Evolutionary conservation across 2,888 invertebrate genomes (phyloP).

Genomic region (Allacma fusca): DNA sequence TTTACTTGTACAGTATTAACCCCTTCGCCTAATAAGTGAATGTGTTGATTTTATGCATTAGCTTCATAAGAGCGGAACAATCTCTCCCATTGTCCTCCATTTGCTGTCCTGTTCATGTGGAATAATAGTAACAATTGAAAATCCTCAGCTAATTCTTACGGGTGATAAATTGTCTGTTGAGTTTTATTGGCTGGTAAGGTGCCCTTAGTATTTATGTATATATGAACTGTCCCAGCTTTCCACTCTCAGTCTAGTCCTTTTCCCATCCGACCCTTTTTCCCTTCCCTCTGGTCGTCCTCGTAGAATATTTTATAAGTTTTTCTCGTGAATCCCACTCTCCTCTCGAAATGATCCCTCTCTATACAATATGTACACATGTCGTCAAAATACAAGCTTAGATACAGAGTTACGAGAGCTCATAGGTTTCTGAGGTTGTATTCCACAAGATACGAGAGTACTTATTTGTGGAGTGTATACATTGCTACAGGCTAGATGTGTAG

Average conservation of each 20-base stretch:
- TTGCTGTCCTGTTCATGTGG: slow-evolving; percentile 18
- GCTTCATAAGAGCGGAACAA: slow-evolving; percentile 38
- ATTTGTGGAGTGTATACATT: background rate
- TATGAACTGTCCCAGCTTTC: background rate
- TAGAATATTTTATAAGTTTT: slow-evolving; percentile 7
- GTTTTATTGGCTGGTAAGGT: slow-evolving; percentile 34
- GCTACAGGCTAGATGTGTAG: background rate
- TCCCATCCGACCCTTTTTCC: background rate
- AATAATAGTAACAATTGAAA: slow-evolving; percentile 33
- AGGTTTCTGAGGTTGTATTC: too few relatives aligned
- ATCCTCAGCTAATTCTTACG: slow-evolving; percentile 43
- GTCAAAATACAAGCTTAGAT: too few relatives aligned
- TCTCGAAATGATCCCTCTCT: background rate
- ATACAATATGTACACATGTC: background rate
- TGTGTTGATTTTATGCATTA: slow-evolving; percentile 47
- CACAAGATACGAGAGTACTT: too few relatives aligned
- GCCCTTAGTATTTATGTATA: background rate
- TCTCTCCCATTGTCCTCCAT: slow-evolving; percentile 30
- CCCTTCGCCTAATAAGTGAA: too few relatives aligned
- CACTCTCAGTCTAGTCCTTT: slow-evolving; percentile 3
- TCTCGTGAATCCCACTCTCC: background rate
- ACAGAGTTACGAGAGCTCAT: too few relatives aligned
- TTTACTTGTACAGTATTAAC: too few relatives aligned
- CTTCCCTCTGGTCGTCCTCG: slow-evolving; percentile 18
- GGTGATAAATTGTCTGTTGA: slow-evolving; percentile 42